phyloP scores from a whole-genome alignment of 2,797 vertebrate genomes.

The Anolis apletophallus region DNA sequence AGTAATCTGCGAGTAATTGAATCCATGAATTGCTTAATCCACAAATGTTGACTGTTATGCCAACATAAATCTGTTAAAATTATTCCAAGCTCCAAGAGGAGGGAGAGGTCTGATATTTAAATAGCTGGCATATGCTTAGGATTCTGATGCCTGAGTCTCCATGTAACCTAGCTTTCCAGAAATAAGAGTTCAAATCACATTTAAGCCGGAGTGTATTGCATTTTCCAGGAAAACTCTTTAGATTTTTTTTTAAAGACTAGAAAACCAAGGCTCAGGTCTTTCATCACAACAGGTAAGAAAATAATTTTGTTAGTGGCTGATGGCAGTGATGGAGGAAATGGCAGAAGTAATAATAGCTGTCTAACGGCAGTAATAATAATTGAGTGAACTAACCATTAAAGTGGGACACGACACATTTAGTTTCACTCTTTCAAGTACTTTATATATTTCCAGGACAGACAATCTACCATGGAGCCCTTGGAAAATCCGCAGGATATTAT shows the following conservation, averaged over 20 bases:
- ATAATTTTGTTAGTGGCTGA: conserved; percentile 8
- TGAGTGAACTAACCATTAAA: neutral
- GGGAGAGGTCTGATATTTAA: neutral
- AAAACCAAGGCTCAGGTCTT: neutral
- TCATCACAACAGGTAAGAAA: conserved; percentile 9
- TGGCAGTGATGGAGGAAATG: conserved; percentile 2
- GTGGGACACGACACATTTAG: neutral
- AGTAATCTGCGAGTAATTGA: no score
- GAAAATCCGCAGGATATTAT: conserved; percentile 29
- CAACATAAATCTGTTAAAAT: neutral
- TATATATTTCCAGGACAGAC: conserved; percentile 31
- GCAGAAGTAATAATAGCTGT: conserved; percentile 17
- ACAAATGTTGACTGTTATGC: neutral
- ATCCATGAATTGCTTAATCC: no score
- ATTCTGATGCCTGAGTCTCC: neutral
- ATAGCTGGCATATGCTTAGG: neutral
- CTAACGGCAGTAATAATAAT: neutral
- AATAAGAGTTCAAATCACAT: conserved; percentile 39
- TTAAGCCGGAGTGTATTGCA: conserved; percentile 9
- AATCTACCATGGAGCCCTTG: neutral
- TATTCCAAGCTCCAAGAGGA: neutral
- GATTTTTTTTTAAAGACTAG: neutral
- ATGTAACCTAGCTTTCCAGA: conserved; percentile 1
- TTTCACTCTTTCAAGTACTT: conserved; percentile 8
- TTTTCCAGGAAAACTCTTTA: neutral